These are phyloP conservation scores for Cephus sareptanus DNA, from an alignment of 2,888 invertebrate genomes.

Conservation along the genomic window DNA sequence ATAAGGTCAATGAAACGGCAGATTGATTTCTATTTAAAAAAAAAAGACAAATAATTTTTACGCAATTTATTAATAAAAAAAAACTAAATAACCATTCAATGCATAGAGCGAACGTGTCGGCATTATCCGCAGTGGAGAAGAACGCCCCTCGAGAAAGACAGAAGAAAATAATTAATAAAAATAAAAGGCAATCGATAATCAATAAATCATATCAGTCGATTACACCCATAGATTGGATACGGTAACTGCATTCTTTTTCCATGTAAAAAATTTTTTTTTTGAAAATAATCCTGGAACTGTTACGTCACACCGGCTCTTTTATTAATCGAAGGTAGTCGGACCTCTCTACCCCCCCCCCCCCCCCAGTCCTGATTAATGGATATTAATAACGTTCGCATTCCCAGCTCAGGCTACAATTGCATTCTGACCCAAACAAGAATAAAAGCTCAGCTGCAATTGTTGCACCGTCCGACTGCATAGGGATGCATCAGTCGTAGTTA, in stretches of 20 bases:
- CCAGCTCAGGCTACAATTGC: slow-evolving; percentile 41
- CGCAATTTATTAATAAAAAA: neutral
- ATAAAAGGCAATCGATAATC: neutral
- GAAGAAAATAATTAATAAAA: neutral
- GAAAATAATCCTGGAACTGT: neutral
- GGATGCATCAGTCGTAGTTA: neutral
- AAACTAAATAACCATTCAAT: neutral
- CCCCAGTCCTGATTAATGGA: slow-evolving; percentile 48
- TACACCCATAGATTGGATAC: neutral
- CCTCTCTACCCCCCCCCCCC: too few species aligned
- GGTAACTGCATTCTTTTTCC: neutral
- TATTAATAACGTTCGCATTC: slow-evolving; percentile 50
- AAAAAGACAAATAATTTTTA: neutral
- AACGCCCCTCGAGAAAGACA: neutral
- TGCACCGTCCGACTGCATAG: slow-evolving; percentile 20
- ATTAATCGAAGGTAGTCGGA: neutral
- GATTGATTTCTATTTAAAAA: neutral
- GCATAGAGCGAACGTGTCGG: neutral
- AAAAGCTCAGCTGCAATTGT: slow-evolving; percentile 36
- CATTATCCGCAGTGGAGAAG: neutral
- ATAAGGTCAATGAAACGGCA: neutral
- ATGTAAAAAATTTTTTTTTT: neutral
- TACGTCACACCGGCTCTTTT: neutral
- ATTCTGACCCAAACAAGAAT: slow-evolving; percentile 37
- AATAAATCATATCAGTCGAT: neutral